Percentiles rank a stretch among this genome's conserved stretches.
Conservation (phyloP, 1,140 invertebrate species). For the Musca vetustissima region DNA sequence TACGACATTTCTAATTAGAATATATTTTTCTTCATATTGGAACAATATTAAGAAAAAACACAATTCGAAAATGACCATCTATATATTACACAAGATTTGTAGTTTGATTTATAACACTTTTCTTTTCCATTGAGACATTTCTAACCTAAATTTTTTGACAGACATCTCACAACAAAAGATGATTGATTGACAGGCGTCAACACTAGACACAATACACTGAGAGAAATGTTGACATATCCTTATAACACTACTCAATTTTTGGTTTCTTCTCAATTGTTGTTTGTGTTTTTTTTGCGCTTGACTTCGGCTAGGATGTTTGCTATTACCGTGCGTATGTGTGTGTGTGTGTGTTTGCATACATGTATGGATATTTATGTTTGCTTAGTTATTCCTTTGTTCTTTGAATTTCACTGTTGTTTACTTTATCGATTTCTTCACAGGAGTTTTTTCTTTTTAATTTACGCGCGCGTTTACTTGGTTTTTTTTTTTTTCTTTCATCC, state of each 20-base stretch:
- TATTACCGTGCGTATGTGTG: not conserved
- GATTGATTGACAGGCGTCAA: no score
- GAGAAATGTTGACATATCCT: no score
- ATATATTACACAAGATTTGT: no score
- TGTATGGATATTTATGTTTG: not conserved
- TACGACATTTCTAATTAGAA: no score
- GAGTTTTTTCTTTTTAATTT: not conserved
- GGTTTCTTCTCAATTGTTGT: not conserved
- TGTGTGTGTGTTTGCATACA: not conserved
- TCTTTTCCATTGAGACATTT: no score
- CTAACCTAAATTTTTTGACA: no score
- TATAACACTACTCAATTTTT: not conserved
- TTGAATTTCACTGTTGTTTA: not conserved
- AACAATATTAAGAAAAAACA: no score
- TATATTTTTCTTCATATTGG: no score
- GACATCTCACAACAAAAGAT: no score
- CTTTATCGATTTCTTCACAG: not conserved
- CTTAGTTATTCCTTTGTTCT: not conserved
- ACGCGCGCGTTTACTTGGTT: constrained; percentile 8
- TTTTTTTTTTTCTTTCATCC: not conserved
- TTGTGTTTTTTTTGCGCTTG: not conserved
- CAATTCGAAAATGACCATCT: no score
- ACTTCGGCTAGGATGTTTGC: not conserved
- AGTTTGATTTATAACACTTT: no score
- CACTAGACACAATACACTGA: no score